Conservation (phyloP, 1,140 invertebrate genomes). For the Ridgeia piscesae region DNA sequence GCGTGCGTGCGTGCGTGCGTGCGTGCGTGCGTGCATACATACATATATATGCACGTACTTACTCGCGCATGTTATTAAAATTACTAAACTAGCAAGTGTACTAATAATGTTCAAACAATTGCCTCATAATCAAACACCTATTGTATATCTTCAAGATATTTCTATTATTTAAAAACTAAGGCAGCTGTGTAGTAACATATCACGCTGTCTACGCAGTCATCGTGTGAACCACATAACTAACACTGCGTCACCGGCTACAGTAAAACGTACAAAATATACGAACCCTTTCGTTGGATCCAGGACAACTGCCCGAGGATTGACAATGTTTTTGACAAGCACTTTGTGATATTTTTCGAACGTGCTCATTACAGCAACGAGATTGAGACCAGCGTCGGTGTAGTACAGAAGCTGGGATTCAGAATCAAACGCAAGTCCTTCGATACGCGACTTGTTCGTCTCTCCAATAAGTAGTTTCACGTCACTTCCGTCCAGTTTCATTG, state of each 20-base stretch:
- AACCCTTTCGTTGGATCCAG: slow-evolving; percentile 20
- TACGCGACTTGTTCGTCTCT: neutral
- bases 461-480: neutral
- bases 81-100: neutral
- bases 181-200: neutral
- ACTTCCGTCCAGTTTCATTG: slow-evolving; percentile 10
- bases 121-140: neutral
- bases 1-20: too few relatives aligned
- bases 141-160: neutral
- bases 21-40: neutral
- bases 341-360: slow-evolving; percentile 12
- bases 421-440: slow-evolving; percentile 21
- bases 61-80: too few relatives aligned
- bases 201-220: neutral
- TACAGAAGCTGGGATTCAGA: slow-evolving; percentile 17
- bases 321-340: neutral
- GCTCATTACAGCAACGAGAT: slow-evolving; percentile 18
- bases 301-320: slow-evolving; percentile 4
- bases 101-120: neutral
- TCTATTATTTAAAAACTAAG: neutral
- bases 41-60: neutral
- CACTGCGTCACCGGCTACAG: neutral
- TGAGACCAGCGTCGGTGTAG: slow-evolving; percentile 15
- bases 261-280: neutral
- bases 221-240: neutral